phyloP scores from a whole-genome alignment of 2,888 invertebrate genomes.

The Macroteleia sp. region DNA sequence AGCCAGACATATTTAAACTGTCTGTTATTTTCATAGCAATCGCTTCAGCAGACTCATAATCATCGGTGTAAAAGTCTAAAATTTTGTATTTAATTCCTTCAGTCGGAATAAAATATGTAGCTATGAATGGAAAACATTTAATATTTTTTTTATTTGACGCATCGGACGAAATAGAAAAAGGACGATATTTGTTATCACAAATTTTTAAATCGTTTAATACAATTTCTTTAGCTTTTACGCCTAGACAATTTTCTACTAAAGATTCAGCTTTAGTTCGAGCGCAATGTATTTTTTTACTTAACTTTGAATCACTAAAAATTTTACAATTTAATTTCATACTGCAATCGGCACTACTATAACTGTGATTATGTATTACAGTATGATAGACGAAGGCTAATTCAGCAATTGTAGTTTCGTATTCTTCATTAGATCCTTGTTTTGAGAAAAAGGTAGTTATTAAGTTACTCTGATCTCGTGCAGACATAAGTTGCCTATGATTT shows the following conservation, averaged over 20 bases:
- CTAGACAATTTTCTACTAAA: constrained; percentile 11
- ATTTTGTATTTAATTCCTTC: constrained; percentile 21
- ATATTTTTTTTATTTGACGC: constrained; percentile 15
- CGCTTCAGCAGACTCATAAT: constrained; percentile 6
- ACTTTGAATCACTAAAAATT: constrained; percentile 7
- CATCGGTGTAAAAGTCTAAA: constrained; percentile 22
- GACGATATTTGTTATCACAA: neutral
- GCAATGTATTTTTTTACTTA: constrained; percentile 8
- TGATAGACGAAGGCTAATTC: constrained; percentile 13
- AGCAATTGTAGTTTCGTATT: neutral
- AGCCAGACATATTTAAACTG: constrained; percentile 2
- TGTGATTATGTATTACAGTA: constrained; percentile 18
- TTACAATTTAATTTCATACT: constrained; percentile 15
- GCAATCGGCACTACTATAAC: constrained; percentile 19
- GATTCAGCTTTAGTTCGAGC: constrained; percentile 16
- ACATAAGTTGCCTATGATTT: too few relatives aligned
- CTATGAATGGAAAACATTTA: constrained; percentile 15
- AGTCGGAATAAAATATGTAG: constrained; percentile 11
- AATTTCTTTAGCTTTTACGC: constrained; percentile 5
- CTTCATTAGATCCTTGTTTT: neutral
- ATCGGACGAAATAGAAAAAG: constrained; percentile 30
- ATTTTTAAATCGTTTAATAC: constrained; percentile 2
- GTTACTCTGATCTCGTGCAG: too few relatives aligned
- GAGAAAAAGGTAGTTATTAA: neutral
- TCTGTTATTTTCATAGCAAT: neutral